These are phyloP conservation scores for Drosophila ezoana DNA, from an alignment of 2,888 invertebrate species.

Conservation along the genomic window DNA sequence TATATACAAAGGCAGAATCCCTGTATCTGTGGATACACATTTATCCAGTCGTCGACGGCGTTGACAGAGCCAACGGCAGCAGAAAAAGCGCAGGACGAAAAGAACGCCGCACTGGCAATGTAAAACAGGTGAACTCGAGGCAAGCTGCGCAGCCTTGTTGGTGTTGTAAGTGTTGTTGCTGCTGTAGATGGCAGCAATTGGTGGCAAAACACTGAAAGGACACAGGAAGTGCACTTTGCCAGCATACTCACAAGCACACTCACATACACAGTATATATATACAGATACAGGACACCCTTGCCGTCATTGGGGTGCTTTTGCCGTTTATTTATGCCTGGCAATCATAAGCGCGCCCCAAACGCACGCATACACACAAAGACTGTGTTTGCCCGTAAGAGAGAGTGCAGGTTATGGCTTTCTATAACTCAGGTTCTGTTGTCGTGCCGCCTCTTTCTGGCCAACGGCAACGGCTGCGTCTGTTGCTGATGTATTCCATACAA, in stretches of 20 bases:
- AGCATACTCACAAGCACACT: conserved; percentile 36
- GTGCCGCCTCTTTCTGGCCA: conserved; percentile 69
- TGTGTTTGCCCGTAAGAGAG: conserved; percentile 44
- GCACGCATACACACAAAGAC: conserved; percentile 9
- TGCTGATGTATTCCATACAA: conserved; percentile 79
- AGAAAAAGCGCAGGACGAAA: conserved; percentile 52
- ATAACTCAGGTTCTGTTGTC: conserved; percentile 69
- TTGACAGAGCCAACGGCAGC: conserved; percentile 66
- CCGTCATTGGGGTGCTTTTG: conserved; percentile 75
- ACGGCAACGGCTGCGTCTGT: conserved; percentile 46
- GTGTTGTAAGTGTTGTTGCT: conserved; percentile 33
- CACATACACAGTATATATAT: conserved; percentile 18
- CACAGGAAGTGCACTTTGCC: conserved; percentile 73
- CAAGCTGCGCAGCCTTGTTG: conserved; percentile 41
- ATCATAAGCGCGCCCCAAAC: conserved; percentile 72
- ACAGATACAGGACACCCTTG: conserved; percentile 52
- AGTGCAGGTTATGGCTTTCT: conserved; percentile 80
- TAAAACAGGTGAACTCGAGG: conserved; percentile 74
- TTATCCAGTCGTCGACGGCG: conserved; percentile 76
- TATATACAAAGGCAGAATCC: conserved; percentile 16
- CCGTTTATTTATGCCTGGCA: conserved; percentile 78
- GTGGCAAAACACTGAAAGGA: conserved; percentile 72
- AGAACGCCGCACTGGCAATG: conserved; percentile 35
- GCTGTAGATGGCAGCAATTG: conserved; percentile 60
- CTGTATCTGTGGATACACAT: conserved; percentile 60